Percentiles rank a stretch among this genome's conserved stretches.
Evolutionary conservation across 2,113 vertebrate species (phyloP).

Genomic region (Toxotes chatareus): DNA sequence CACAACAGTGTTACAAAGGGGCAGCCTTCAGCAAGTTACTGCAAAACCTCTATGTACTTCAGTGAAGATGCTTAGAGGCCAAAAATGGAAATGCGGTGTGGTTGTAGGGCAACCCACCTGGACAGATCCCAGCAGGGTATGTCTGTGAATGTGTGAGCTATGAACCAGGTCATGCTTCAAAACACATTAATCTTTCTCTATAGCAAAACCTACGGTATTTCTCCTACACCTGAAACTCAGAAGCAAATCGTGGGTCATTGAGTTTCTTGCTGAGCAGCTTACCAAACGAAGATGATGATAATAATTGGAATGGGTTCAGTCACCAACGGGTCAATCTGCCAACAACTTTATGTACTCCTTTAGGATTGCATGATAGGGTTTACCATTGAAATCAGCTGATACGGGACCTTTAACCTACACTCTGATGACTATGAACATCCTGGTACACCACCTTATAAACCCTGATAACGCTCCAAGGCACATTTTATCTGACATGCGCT

Average conservation of each 20-base stretch:
- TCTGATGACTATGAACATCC: neutral
- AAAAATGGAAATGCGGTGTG: neutral
- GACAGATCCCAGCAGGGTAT: neutral
- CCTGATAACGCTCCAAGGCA: neutral
- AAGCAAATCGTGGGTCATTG: neutral
- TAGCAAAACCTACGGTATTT: neutral
- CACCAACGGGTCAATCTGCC: no score
- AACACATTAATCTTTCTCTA: conserved; percentile 23
- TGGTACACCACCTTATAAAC: conserved; percentile 5
- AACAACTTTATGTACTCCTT: neutral
- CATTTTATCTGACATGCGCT: neutral
- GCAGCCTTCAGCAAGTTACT: neutral
- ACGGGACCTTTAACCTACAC: neutral
- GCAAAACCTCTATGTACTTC: conserved; percentile 8
- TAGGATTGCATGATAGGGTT: no score
- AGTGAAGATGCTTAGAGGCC: neutral
- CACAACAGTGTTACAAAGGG: neutral
- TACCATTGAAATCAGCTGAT: neutral
- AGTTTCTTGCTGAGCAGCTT: neutral
- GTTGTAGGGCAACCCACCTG: conserved; percentile 23
- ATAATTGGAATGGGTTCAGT: no score
- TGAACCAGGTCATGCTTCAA: conserved; percentile 18
- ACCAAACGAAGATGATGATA: neutral
- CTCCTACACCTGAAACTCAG: neutral
- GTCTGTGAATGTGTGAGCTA: conserved; percentile 8